A percentile compares a stretch with the other conserved stretches of the same genome.
Conservation (phyloP, 2,113 vertebrate species). For the Oxyura jamaicensis region DNA sequence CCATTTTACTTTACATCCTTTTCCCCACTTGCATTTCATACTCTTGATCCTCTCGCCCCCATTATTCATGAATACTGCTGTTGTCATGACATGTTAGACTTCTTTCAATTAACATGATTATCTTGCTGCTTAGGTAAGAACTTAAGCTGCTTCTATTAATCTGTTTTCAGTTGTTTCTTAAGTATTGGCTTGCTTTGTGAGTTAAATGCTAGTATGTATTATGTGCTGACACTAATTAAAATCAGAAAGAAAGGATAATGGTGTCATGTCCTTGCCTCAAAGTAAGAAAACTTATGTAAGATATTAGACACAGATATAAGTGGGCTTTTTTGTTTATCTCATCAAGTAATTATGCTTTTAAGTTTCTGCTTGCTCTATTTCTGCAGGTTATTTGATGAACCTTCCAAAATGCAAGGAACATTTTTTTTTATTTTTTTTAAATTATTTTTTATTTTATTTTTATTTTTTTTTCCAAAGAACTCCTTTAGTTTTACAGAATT, state of each 20-base stretch:
- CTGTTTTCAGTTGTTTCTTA: not conserved
- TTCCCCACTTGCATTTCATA: not conserved
- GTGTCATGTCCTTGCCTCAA: not conserved
- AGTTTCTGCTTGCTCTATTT: constrained; percentile 27
- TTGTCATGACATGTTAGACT: not conserved
- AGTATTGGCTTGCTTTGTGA: not conserved
- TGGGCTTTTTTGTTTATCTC: not conserved
- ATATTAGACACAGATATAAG: not conserved
- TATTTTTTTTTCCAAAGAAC: not conserved
- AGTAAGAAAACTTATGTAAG: not conserved
- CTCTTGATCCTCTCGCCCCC: not conserved
- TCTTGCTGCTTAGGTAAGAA: not conserved
- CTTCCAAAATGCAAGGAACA: constrained; percentile 9
- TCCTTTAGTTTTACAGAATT: constrained; percentile 13
- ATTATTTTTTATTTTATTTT: not conserved
- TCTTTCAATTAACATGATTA: not conserved
- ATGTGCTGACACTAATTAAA: not conserved
- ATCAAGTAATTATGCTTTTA: constrained; percentile 39
- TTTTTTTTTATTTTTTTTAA: not conserved
- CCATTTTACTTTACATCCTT: not conserved
- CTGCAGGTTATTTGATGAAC: constrained; percentile 47
- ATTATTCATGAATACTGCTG: not conserved
- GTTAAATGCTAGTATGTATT: not conserved
- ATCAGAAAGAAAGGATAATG: not conserved
- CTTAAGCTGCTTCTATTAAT: not conserved